Evolutionary conservation across 2,113 vertebrate species (phyloP), one percentile per base, ranked within the genome.

Genomic region (Notarius quadriscutis): DNA sequence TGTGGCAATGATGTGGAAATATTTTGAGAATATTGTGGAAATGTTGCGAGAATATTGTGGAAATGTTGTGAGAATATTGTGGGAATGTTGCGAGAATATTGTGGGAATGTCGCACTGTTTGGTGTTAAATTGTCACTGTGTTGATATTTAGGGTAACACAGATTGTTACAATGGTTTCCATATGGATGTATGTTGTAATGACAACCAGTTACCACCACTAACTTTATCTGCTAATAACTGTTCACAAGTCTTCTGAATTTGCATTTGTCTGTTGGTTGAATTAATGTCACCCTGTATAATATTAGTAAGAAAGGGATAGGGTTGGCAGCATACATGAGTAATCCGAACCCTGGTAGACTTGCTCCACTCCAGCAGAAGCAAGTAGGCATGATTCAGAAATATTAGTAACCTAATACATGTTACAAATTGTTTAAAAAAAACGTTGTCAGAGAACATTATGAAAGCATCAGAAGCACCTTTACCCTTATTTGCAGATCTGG

Each of bases 401-500:
- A 34, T n/a, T 30, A 77, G 20, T 51, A 50, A 51, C 4, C 4
- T 77, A 18, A 77, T 51, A 25, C 7, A 34, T 34, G 63, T 11
- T n/a, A 1, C 1, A 65, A 69, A 69, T 7, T 63, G 20, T 63
- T 63, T n/a, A 30, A 71, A 65, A 63, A 9, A 30, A 17, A 15
- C 4, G 65, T 9, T 30, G 5, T 30, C 27, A 25, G 27, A 51
- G 17, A 67, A 72, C 10, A 57, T 18, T 12, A 55, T 1, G 30
- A 60, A 48, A 81, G 74, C 77, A 51, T 34, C 55, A 86, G 50
- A 62, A 82, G 51, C 34, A 63, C 17, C 41, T 85, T 96, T 97
- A 98, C 97, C 98, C 96, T 95, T 94, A 89, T 90, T 87, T 9
- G 97, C 90, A 22, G 96, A 95, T 94, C 98, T 95, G 93, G 91